A percentile compares a stretch with the other conserved stretches of the same genome.
Evolutionary conservation across 2,888 invertebrate species (phyloP).

Genomic region (Ophion obscuratus): DNA sequence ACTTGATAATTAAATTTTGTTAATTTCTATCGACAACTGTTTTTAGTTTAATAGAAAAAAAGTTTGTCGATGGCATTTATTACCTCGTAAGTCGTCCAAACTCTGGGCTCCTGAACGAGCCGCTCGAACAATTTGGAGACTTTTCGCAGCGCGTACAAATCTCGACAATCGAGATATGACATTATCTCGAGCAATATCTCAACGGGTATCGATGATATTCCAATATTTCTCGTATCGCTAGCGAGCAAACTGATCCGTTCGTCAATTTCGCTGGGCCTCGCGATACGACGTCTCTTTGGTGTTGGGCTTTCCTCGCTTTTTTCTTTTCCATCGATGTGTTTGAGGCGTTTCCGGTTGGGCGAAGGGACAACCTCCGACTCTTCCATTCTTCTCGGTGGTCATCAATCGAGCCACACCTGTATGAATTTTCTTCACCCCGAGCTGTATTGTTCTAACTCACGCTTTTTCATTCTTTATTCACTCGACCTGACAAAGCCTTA

Average conservation of each 20-base stretch:
- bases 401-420: conserved; percentile 42
- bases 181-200: conserved; percentile 76
- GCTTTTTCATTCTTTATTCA: conserved; percentile 15
- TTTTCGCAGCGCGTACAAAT: conserved; percentile 70
- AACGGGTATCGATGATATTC: conserved; percentile 70
- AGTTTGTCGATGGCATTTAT: not conserved
- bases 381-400: conserved; percentile 46
- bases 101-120: conserved; percentile 71
- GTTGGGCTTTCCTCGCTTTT: conserved; percentile 16
- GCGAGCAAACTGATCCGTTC: not conserved
- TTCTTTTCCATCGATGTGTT: conserved; percentile 19
- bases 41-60: too few species aligned
- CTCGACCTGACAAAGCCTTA: not conserved
- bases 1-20: not conserved
- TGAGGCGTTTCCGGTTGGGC: conserved; percentile 40
- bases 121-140: conserved; percentile 74
- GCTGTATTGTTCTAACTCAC: conserved; percentile 7
- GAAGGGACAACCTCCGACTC: conserved; percentile 30
- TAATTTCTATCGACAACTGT: too few species aligned
- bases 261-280: not conserved
- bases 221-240: conserved; percentile 5
- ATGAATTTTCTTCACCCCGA: conserved; percentile 8
- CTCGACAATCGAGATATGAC: conserved; percentile 71
- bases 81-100: conserved; percentile 78
- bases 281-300: conserved; percentile 12